phyloP scores from a whole-genome alignment of 2,797 vertebrate species.

The Gymnothorax reevesii region DNA sequence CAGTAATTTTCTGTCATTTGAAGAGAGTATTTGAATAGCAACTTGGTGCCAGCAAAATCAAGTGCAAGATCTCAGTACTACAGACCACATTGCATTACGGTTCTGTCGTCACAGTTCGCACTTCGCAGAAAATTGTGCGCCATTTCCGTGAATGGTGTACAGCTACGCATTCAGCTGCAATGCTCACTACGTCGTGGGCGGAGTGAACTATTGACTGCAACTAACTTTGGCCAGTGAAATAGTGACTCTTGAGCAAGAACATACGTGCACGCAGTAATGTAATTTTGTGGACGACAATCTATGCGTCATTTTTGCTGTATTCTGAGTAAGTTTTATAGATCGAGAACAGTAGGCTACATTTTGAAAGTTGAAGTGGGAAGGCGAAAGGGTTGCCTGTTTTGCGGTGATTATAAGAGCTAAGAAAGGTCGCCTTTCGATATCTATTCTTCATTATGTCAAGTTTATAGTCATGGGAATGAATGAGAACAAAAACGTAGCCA shows the following conservation, averaged over 20 bases:
- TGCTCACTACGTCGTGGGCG: not conserved
- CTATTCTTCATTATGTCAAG: not conserved
- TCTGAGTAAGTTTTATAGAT: not conserved
- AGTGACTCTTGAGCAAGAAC: not conserved
- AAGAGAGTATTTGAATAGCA: not conserved
- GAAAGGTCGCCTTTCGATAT: not conserved
- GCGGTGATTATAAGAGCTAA: not conserved
- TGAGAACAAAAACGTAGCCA: not conserved
- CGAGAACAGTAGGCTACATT: not conserved
- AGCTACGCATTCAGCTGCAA: not conserved
- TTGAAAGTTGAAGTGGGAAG: not conserved
- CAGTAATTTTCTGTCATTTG: conserved; percentile 15
- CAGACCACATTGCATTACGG: not conserved
- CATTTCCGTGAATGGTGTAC: conserved; percentile 2
- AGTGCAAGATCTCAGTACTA: not conserved
- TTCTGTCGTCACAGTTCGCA: conserved; percentile 10
- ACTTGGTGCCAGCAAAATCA: not conserved
- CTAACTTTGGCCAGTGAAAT: not conserved
- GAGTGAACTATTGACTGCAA: not conserved
- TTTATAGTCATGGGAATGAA: not conserved
- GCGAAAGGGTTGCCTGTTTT: not conserved
- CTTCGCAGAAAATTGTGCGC: conserved; percentile 13
- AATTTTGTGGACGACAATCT: not conserved
- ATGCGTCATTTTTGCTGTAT: not conserved
- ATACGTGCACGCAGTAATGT: not conserved